Evolutionary conservation across 2,113 vertebrate genomes (phyloP), one percentile per base, ranked within the genome.

Genomic region (Raja brachyura): DNA sequence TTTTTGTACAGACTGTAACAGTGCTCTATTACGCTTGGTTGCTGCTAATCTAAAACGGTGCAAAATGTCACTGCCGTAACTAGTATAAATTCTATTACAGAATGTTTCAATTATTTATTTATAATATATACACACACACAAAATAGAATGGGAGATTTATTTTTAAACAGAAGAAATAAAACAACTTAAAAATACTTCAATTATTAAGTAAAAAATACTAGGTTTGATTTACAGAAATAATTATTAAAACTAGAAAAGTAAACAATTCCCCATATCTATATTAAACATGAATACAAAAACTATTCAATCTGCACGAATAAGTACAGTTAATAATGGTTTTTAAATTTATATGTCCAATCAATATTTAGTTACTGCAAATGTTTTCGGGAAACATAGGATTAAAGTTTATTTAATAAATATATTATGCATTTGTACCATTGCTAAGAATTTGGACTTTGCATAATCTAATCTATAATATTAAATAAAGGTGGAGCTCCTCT

Each of bases 1-100:
- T 90, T 88, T 96, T 94, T 93, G 95, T 96, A 97, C 74, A 96
- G 96, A 94, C 96, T 96, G 90, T 92, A 92, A 92, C 90, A 95
- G 95, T 66, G 95, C 94, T 93, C 95, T 93, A 85, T 94, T 94
- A 96, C 94, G 96, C 96, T 95, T 96, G 96, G 95, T 94, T 95
- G 96, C 96, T 97, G 96, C 95, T 97, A 92, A 92, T 92, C 90
- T 92, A 92, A 92, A 92, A 92, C 90, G 90, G 90, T 92, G 90
- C 90, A 92, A 92, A 92, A 92, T 48, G 68, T 92, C 90, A 92
- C 90, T 92, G 90, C 90, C 70, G 39, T 92, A 92, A 68, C 90
- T 73, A 92, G 90, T 92, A 92, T 92, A 92, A 92, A 92, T 92
- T 92, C 63, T 73, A 92, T 92, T 73, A 92, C 33, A 92, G 66